Evolutionary conservation across 2,888 invertebrate species (phyloP).

Genomic region (Leucoma salicis): DNA sequence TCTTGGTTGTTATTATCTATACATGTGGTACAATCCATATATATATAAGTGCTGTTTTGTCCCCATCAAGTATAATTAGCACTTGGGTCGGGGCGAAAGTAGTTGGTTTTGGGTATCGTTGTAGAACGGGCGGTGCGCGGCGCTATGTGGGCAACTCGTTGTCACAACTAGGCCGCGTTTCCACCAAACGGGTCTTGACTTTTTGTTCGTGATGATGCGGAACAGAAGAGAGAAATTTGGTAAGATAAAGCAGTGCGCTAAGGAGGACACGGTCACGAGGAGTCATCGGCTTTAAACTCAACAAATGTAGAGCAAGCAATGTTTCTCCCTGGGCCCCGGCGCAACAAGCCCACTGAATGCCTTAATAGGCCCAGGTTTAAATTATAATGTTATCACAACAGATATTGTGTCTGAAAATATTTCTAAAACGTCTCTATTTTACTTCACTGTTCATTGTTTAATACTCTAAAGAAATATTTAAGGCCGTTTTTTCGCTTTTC

Average conservation of each 20-base stretch:
- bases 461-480: slow-evolving; percentile 2
- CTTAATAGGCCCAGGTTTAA: slow-evolving; percentile 52
- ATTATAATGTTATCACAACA: slow-evolving; percentile 37
- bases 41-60: slow-evolving; percentile 42
- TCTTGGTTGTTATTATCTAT: slow-evolving; percentile 32
- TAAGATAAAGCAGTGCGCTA: slow-evolving; percentile 72
- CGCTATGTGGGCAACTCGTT: slow-evolving; percentile 46
- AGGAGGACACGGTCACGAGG: slow-evolving; percentile 78
- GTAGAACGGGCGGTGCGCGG: slow-evolving; percentile 33
- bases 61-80: slow-evolving; percentile 49
- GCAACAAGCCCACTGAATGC: slow-evolving; percentile 57
- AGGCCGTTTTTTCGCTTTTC: too few relatives aligned
- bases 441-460: slow-evolving; percentile 19
- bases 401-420: slow-evolving; percentile 25
- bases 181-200: slow-evolving; percentile 73
- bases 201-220: slow-evolving; percentile 78
- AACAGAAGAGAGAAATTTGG: slow-evolving; percentile 79
- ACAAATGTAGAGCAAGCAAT: slow-evolving; percentile 72
- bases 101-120: slow-evolving; percentile 38
- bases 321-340: slow-evolving; percentile 64
- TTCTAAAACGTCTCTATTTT: slow-evolving; percentile 28
- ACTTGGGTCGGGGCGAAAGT: slow-evolving; percentile 45
- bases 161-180: slow-evolving; percentile 72
- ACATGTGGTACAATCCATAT: slow-evolving; percentile 30
- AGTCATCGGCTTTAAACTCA: slow-evolving; percentile 76